Evolutionary conservation across 2,797 vertebrate genomes (phyloP), one percentile per base, ranked within the genome.

Genomic region (Fratercula arctica): DNA sequence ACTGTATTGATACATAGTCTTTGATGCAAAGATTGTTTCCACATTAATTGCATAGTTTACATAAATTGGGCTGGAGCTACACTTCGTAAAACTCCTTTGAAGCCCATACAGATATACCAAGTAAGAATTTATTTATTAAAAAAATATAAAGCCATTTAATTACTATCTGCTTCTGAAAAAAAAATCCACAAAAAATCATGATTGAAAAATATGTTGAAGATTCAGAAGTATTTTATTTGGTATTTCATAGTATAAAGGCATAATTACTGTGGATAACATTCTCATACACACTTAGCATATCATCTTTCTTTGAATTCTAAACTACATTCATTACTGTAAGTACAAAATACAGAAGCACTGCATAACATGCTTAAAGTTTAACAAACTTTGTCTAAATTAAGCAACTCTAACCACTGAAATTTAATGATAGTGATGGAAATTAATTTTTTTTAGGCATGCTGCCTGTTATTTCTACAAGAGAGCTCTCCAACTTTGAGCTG

Each of bases 401-500:
- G 48, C 8, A 78, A 13, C 35, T 89, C 56, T 78, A 64, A 77
- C 4, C 18, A 67, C 11, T 81, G 29, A n/a, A 74, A 48, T 56
- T 37, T 57, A 83, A 29, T 85, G 48, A 93, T 11, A 85, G 20
- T 66, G 20, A 25, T 37, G 20, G 50, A 60, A 94, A 91, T 77
- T 77, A 31, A 84, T 96, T 21, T 56, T 81, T 93, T 79, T 51
- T 94, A 99, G 99, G 99, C 54, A 99, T 99, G 99, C 98, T 99
- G 19, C 99, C 99, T 2, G 98, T 99, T 26, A 97, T 99, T 96
- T 99, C 99, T 82, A 99, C 99, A 8, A 98, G 98, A 23, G 98
- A 99, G 19, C 98, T 99, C 61, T 99, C 98, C 93, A 99, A 99
- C 98, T 99, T 99, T 48, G 99, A 99, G 74, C 97, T 99, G 95